Evolutionary conservation across 2,888 invertebrate genomes (phyloP).

Genomic region (Therioaphis trifolii): DNA sequence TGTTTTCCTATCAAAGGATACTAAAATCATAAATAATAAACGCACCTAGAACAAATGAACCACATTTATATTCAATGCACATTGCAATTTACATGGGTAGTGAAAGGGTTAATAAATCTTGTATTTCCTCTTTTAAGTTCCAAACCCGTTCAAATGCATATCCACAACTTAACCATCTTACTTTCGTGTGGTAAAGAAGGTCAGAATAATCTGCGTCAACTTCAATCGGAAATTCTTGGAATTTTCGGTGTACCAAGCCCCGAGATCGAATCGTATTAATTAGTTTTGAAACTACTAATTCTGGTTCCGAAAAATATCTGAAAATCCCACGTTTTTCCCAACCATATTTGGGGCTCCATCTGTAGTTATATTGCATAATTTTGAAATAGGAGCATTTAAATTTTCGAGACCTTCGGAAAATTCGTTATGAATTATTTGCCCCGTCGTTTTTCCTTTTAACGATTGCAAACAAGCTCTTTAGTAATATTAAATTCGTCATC

Average conservation of each 20-base stretch:
- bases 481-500: slow-evolving; percentile 51
- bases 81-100: too few relatives aligned
- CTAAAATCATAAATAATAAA: too few relatives aligned
- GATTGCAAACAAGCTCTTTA: slow-evolving; percentile 49
- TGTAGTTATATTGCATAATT: slow-evolving; percentile 62
- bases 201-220: slow-evolving; percentile 47
- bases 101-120: too few relatives aligned
- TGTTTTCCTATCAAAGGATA: too few relatives aligned
- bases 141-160: too few relatives aligned
- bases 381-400: slow-evolving; percentile 52
- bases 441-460: slow-evolving; percentile 49
- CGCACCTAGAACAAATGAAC: too few relatives aligned
- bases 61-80: too few relatives aligned
- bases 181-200: slow-evolving; percentile 55
- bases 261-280: slow-evolving; percentile 63
- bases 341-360: too few relatives aligned
- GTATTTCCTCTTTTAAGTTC: too few relatives aligned
- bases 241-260: slow-evolving; percentile 52
- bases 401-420: slow-evolving; percentile 41
- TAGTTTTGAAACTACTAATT: slow-evolving; percentile 61
- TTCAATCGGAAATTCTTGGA: slow-evolving; percentile 48
- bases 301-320: slow-evolving; percentile 63
- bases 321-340: slow-evolving; percentile 63
- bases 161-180: too few relatives aligned
- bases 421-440: slow-evolving; percentile 46